Base-by-base conservation (phyloP, 2,113 vertebrate species). In the Sapayoa aenigma region DNA sequence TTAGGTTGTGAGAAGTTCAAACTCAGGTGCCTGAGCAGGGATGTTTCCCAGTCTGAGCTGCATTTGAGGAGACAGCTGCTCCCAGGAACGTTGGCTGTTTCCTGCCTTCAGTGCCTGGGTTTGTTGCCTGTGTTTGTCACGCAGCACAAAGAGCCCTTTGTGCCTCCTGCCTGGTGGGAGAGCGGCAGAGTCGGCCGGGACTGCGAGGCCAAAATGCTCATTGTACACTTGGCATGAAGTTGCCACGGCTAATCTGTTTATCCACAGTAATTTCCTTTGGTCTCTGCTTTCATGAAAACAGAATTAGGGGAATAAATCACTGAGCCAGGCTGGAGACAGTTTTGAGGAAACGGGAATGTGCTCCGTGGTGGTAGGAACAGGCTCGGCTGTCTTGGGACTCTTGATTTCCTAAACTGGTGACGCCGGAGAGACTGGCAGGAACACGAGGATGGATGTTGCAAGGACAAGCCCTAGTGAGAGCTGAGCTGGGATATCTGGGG, bases 271-370 rank as follows among this genome's bases (percentile, higher is more conserved):
- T 95, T 94, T 92, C 83, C 83, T 91, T 66, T 71, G 31, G 46
- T 88, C 65, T 93, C 82, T 96, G 65, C 90, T 93, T 97, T 90
- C 95, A 63, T 87, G 89, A 91, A 94, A 90, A 87, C 82, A 95
- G 92, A 96, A 94, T 90, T 90, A 71, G 89, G 67, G 94, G 87
- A 90, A 84, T 85, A 95, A 90, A 91, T 80, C 68, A 37, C 89
- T 21, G n/a, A 76, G 33, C 46, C 76, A 25, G 55, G 63, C 90
- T 84, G 91, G 86, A 72, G 93, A 44, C 20, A 20, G 63, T 39
- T 90, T 87, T 44, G 66, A 90, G 93, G 76, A 79, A 47, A 72
- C 15, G 6, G 31, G 42, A 49, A 31, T 25, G 21, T 41, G 59
- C 65, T 23, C 75, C 19, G 0, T 18, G 58, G 63, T 53, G 68